Percentiles rank a stretch among this genome's conserved stretches.
These are phyloP conservation scores for Tetragonula carbonaria DNA, from an alignment of 2,888 invertebrate genomes.

Conservation along the genomic window DNA sequence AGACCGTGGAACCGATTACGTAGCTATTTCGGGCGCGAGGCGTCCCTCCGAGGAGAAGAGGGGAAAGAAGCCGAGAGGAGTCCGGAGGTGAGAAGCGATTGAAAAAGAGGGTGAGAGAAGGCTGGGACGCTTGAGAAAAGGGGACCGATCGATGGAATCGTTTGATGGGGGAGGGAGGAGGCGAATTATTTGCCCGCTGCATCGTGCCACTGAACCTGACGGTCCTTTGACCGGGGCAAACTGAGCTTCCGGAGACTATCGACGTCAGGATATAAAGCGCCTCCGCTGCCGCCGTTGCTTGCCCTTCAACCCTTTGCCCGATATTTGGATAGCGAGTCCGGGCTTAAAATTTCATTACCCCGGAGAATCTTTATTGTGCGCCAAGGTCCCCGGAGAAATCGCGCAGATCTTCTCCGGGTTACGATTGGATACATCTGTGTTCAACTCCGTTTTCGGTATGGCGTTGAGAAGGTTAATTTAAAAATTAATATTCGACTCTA, in stretches of 20 bases:
- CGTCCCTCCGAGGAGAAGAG: too few species aligned
- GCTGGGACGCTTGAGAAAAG: background rate
- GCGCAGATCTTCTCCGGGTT: background rate
- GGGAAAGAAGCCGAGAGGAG: background rate
- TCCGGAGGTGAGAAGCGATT: conserved; percentile 31
- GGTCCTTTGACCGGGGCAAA: conserved; percentile 48
- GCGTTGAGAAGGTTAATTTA: too few species aligned
- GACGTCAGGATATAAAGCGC: conserved; percentile 49
- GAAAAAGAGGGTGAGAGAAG: conserved; percentile 29
- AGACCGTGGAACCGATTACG: conserved; percentile 57
- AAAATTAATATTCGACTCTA: too few species aligned
- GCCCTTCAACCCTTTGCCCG: background rate
- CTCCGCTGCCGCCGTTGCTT: too few species aligned
- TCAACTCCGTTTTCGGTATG: too few species aligned
- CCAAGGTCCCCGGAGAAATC: background rate
- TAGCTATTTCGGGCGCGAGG: conserved; percentile 22
- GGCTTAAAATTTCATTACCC: conserved; percentile 40
- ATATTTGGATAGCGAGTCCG: conserved; percentile 36
- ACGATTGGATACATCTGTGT: too few species aligned
- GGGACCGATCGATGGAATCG: conserved; percentile 55
- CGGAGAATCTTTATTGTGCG: background rate
- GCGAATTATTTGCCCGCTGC: conserved; percentile 60
- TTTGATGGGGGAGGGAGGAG: conserved; percentile 30
- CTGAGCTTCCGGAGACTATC: conserved; percentile 34
- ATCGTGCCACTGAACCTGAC: conserved; percentile 38